These are phyloP conservation scores for Hydrocynus forskahlii DNA, from an alignment of 2,797 vertebrate species.

Conservation along the genomic window DNA sequence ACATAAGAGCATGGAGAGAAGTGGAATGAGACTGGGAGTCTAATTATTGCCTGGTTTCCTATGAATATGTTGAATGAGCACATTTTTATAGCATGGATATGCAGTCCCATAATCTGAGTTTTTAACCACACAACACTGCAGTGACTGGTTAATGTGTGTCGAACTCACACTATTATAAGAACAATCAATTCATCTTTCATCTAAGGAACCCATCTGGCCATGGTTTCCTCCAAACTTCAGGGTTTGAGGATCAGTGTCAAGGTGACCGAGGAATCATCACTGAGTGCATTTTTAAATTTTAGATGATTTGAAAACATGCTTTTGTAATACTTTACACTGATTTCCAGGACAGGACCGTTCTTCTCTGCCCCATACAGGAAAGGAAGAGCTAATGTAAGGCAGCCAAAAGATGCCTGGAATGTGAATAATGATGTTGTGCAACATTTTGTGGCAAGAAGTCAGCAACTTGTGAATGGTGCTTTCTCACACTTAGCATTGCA, in stretches of 20 bases:
- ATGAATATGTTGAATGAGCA: constrained; percentile 10
- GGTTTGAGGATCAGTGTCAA: not conserved
- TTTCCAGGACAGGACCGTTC: not conserved
- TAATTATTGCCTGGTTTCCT: constrained; percentile 24
- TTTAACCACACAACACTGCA: not conserved
- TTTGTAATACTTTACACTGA: not conserved
- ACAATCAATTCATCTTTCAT: not conserved
- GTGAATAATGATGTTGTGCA: constrained; percentile 29
- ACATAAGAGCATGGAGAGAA: not conserved
- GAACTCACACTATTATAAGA: not conserved
- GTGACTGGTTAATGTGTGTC: not conserved
- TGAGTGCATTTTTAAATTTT: not conserved
- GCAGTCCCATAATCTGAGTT: not conserved
- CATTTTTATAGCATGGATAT: not conserved
- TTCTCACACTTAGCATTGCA: not conserved
- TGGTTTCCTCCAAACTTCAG: not conserved
- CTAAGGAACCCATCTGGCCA: not conserved
- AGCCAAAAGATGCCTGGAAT: constrained; percentile 48
- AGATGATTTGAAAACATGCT: not conserved
- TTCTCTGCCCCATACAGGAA: constrained; percentile 17
- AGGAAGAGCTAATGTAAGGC: not conserved
- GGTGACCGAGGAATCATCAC: not conserved
- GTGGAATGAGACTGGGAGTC: not conserved
- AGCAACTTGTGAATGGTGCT: not conserved
- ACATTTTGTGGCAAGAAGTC: constrained; percentile 10